These are phyloP conservation scores for Puffinus mauretanicus DNA, from an alignment of 2,113 vertebrate species.

Conservation along the genomic window DNA sequence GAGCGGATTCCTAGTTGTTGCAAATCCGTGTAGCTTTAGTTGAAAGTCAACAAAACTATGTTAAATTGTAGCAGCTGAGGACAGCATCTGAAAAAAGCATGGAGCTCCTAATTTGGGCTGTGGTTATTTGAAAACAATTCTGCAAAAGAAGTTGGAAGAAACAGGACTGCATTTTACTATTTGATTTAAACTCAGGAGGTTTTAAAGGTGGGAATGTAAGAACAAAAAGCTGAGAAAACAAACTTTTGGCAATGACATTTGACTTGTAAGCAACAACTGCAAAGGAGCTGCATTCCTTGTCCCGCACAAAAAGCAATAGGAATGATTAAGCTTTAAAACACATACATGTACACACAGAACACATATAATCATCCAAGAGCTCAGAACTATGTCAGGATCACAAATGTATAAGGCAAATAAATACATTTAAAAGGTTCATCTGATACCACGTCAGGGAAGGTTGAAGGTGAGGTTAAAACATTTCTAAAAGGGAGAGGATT, in stretches of 20 bases:
- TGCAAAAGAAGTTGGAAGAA: background rate
- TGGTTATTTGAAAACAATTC: background rate
- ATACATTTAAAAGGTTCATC: background rate
- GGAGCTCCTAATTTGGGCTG: background rate
- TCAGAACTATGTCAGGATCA: background rate
- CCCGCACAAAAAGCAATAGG: background rate
- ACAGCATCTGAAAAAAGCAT: background rate
- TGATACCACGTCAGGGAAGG: background rate
- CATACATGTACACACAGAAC: background rate
- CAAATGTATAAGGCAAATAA: background rate
- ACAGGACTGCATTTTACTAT: background rate
- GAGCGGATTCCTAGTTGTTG: background rate
- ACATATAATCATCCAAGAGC: background rate
- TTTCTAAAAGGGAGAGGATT: background rate
- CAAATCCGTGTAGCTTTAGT: background rate
- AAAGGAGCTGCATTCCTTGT: background rate
- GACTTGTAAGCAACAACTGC: background rate
- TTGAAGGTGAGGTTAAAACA: conserved; percentile 7
- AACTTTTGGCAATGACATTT: conserved; percentile 17
- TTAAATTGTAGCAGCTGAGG: background rate
- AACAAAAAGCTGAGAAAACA: conserved; percentile 6
- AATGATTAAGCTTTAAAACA: conserved; percentile 35
- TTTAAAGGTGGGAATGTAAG: background rate
- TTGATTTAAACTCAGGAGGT: background rate
- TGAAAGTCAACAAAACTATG: background rate